Conservation (phyloP, 2,888 invertebrate genomes). For the Drosophila diplacantha region DNA sequence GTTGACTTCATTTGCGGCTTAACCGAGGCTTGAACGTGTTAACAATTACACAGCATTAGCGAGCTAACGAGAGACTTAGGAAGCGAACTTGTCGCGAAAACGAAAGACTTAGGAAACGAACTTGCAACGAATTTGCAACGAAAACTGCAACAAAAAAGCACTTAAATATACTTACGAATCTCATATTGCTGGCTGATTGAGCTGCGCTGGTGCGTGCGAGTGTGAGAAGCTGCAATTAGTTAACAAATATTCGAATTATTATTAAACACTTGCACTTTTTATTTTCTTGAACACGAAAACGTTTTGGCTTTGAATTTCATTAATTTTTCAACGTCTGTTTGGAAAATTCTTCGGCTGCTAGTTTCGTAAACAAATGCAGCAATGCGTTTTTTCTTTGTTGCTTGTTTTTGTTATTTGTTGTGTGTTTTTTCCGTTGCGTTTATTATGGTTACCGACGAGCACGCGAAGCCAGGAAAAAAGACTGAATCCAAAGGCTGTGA, state of each 20-base stretch:
- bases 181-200: constrained; percentile 60
- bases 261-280: constrained; percentile 48
- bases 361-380: constrained; percentile 39
- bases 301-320: constrained; percentile 36
- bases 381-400: constrained; percentile 29
- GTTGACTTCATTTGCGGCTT: constrained; percentile 50
- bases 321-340: constrained; percentile 21
- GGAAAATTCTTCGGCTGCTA: constrained; percentile 11
- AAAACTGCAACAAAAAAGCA: constrained; percentile 1
- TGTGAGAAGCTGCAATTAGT: constrained; percentile 62
- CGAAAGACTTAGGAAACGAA: constrained; percentile 68
- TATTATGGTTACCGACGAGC: constrained; percentile 38
- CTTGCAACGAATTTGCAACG: constrained; percentile 52
- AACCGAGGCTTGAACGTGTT: constrained; percentile 40
- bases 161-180: constrained; percentile 61
- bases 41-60: constrained; percentile 39
- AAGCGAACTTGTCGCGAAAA: constrained; percentile 58
- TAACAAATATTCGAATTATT: constrained; percentile 64
- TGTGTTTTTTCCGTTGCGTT: constrained; percentile 3
- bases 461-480: constrained; percentile 39
- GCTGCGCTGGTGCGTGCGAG: constrained; percentile 21
- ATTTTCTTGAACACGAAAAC: constrained; percentile 39
- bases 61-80: constrained; percentile 62
- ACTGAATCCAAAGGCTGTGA: constrained; percentile 35
- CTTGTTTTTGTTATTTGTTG: constrained; percentile 9